A percentile compares a stretch with the other conserved stretches of the same genome.
phyloP scores from a whole-genome alignment of 2,888 invertebrate species.

The Chalcosyrphus nemorum region DNA sequence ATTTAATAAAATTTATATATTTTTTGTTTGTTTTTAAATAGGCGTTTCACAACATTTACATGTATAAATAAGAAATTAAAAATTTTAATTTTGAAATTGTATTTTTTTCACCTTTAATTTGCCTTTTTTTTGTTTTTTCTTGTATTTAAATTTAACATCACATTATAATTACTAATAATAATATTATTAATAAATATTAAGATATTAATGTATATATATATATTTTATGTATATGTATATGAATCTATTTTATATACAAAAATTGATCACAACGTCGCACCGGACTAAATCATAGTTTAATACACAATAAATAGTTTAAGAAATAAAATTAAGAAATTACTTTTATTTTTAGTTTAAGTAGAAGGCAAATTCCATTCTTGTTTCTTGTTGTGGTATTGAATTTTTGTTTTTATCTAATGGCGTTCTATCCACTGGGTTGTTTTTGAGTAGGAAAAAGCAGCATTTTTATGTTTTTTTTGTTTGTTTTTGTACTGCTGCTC shows the following conservation, averaged over 20 bases:
- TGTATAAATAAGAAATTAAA: constrained; percentile 61
- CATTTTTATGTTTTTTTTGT: too few species aligned
- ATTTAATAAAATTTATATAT: constrained; percentile 14
- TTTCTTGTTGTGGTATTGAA: background rate
- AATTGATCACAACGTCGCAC: constrained; percentile 73
- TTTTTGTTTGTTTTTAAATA: constrained; percentile 29
- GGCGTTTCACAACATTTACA: constrained; percentile 67
- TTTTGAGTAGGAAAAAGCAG: constrained; percentile 7
- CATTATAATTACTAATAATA: constrained; percentile 76
- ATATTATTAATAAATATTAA: constrained; percentile 76
- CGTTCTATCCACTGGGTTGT: constrained; percentile 23
- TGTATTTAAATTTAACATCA: constrained; percentile 77
- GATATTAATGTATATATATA: constrained; percentile 71
- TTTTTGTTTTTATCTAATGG: background rate
- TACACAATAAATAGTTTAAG: constrained; percentile 69
- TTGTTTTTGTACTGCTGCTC: constrained; percentile 28
- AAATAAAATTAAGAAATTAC: constrained; percentile 61
- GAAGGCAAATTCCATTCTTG: constrained; percentile 37
- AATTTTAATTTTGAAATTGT: constrained; percentile 47
- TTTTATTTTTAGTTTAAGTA: constrained; percentile 33
- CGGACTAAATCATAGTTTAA: constrained; percentile 69
- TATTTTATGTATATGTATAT: constrained; percentile 72
- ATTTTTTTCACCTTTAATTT: constrained; percentile 24
- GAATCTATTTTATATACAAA: constrained; percentile 73
- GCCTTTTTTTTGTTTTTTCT: constrained; percentile 48